Percentiles rank a stretch among this genome's conserved stretches.
phyloP scores from a whole-genome alignment of 1,140 invertebrate species.

The Riptortus pedestris region DNA sequence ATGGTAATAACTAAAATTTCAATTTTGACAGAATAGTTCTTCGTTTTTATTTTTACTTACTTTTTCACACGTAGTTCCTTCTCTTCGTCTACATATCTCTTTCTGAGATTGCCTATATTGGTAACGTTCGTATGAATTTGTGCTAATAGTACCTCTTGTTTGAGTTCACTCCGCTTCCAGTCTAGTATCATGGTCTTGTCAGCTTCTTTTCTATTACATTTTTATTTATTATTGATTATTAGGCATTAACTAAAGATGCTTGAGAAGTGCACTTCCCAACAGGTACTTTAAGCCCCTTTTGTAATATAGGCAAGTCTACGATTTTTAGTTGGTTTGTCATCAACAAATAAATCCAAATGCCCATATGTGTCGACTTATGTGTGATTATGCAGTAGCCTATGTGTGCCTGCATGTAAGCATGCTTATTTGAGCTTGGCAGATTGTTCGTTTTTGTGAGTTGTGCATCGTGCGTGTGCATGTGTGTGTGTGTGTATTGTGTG shows the following conservation, averaged over 20 bases:
- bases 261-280: background rate
- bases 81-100: background rate
- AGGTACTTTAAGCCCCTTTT: background rate
- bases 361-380: background rate
- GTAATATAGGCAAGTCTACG: background rate
- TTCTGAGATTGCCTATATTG: background rate
- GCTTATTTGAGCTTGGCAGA: too few species aligned
- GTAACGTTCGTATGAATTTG: background rate
- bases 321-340: background rate
- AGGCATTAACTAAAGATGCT: background rate
- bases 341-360: background rate
- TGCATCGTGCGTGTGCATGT: too few species aligned
- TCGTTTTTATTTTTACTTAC: too few species aligned
- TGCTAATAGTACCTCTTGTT: background rate
- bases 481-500: too few species aligned
- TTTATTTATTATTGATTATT: background rate
- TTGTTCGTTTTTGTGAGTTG: too few species aligned
- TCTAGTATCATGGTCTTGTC: background rate
- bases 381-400: too few species aligned
- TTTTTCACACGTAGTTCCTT: slow-evolving; percentile 1
- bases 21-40: too few species aligned
- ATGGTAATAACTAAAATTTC: too few species aligned
- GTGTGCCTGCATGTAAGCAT: too few species aligned
- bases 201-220: background rate
- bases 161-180: background rate